phyloP scores from a whole-genome alignment of 1,140 invertebrate species.

The Homarus americanus region DNA sequence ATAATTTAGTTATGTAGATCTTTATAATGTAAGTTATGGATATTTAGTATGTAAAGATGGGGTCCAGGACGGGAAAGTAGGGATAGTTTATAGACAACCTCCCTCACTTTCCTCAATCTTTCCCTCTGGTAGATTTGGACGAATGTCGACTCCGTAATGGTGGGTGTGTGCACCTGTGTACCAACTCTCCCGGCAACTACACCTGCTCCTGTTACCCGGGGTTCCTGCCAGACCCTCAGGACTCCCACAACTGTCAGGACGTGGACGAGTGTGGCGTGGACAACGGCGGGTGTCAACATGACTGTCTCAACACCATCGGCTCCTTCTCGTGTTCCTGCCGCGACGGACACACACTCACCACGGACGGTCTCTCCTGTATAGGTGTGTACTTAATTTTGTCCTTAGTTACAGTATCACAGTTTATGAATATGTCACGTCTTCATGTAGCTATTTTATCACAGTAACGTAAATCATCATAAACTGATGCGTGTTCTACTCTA shows the following conservation, averaged over 20 bases:
- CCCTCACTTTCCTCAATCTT: too few species aligned
- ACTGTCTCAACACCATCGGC: slow-evolving; percentile 78
- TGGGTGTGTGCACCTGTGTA: slow-evolving; percentile 76
- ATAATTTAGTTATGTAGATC: too few species aligned
- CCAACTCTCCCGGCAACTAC: slow-evolving; percentile 78
- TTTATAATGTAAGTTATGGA: too few species aligned
- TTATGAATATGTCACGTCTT: too few species aligned
- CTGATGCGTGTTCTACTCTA: too few species aligned
- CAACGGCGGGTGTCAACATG: slow-evolving; percentile 77
- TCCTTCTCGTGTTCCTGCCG: slow-evolving; percentile 77
- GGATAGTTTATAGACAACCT: too few species aligned
- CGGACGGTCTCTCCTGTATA: slow-evolving; percentile 74
- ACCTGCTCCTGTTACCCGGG: slow-evolving; percentile 81
- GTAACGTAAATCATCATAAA: too few species aligned
- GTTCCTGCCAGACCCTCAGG: slow-evolving; percentile 75
- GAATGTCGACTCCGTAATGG: slow-evolving; percentile 80
- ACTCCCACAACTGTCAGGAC: slow-evolving; percentile 75
- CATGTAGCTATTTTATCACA: too few species aligned
- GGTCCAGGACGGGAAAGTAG: too few species aligned
- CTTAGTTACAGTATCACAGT: too few species aligned
- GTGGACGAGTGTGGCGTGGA: slow-evolving; percentile 77
- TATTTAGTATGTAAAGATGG: too few species aligned
- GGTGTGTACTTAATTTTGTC: slow-evolving; percentile 77
- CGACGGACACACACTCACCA: slow-evolving; percentile 76
- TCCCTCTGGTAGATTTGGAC: slow-evolving; percentile 81